These are phyloP conservation scores for Brenthis ino DNA, from an alignment of 2,888 invertebrate genomes.

Conservation along the genomic window DNA sequence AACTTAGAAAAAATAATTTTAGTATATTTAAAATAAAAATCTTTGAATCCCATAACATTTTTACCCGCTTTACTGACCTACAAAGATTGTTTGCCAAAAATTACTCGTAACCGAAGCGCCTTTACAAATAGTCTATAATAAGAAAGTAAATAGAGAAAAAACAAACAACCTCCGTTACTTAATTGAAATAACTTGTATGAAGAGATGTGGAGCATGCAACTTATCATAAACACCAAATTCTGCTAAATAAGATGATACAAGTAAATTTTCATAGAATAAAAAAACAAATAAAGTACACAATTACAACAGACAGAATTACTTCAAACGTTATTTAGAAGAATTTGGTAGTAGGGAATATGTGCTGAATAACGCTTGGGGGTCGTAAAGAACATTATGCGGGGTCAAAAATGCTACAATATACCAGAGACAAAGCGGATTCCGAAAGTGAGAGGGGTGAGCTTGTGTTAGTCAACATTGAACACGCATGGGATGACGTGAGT, in stretches of 20 bases:
- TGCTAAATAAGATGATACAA: constrained; percentile 25
- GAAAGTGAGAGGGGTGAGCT: constrained; percentile 46
- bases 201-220: constrained; percentile 72
- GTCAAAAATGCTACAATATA: constrained; percentile 71
- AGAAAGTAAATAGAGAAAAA: constrained; percentile 17
- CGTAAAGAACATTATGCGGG: constrained; percentile 68
- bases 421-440: constrained; percentile 65
- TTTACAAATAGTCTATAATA: constrained; percentile 21
- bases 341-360: constrained; percentile 53
- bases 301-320: background rate
- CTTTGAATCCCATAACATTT: background rate
- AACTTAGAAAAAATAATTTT: no score
- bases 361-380: constrained; percentile 67
- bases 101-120: constrained; percentile 26
- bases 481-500: constrained; percentile 70
- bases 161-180: constrained; percentile 44
- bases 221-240: constrained; percentile 47
- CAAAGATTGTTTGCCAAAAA: constrained; percentile 40
- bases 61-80: constrained; percentile 43
- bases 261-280: background rate
- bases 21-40: no score
- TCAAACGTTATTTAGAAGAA: constrained; percentile 45
- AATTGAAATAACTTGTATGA: constrained; percentile 56
- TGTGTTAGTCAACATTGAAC: constrained; percentile 75
- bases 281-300: background rate